Evolutionary conservation across 2,797 vertebrate species (phyloP).

Genomic region (Ambastaia sidthimunki): DNA sequence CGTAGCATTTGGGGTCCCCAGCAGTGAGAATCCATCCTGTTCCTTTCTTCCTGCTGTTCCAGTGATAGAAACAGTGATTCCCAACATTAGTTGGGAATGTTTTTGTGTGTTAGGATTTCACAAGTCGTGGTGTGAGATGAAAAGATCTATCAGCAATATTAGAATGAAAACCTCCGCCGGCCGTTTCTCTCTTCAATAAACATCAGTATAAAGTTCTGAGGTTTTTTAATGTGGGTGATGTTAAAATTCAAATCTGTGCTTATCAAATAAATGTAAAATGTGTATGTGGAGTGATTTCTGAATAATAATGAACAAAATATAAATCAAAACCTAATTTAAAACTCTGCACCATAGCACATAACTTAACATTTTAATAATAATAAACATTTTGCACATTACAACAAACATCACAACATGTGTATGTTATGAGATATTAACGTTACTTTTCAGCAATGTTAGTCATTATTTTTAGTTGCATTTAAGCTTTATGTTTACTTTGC

Average conservation of each 20-base stretch:
- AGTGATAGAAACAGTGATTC: constrained; percentile 54
- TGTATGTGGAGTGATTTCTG: neutral
- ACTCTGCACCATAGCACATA: neutral
- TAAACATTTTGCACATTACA: neutral
- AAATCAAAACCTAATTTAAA: too few relatives aligned
- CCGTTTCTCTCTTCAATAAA: constrained; percentile 9
- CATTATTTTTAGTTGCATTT: neutral
- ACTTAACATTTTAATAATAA: too few relatives aligned
- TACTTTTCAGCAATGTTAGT: neutral
- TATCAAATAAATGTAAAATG: neutral
- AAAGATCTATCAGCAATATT: constrained; percentile 7
- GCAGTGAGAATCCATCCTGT: constrained; percentile 46
- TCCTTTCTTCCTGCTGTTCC: constrained; percentile 49
- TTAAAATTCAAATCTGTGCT: neutral
- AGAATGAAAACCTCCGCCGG: constrained; percentile 15
- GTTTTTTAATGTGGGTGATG: constrained; percentile 9
- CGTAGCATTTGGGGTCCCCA: constrained; percentile 49
- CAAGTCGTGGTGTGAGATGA: constrained; percentile 12
- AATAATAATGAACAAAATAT: neutral
- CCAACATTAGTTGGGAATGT: constrained; percentile 44
- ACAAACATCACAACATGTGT: neutral
- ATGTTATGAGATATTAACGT: neutral
- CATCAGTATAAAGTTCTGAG: neutral
- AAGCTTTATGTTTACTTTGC: neutral
- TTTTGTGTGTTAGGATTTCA: constrained; percentile 26